Evolutionary conservation across 1,140 invertebrate species (phyloP), one percentile per base, ranked within the genome.

Genomic region (Heterodera carotae): DNA sequence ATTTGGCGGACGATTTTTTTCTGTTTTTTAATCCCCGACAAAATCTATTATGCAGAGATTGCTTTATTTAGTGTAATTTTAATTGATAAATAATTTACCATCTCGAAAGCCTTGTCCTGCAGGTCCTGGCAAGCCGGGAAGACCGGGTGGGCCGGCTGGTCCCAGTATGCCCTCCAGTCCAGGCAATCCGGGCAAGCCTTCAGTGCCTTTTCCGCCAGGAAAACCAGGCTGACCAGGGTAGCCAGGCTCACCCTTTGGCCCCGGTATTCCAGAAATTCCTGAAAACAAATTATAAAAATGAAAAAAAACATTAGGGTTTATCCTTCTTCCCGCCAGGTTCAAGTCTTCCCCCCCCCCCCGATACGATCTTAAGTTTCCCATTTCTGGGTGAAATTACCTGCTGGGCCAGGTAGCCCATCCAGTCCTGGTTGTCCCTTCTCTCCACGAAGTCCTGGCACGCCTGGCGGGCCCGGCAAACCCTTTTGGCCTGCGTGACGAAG

Each of bases 51-150:
- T n/a, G n/a, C n/a, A n/a, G n/a, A n/a, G n/a, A n/a, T n/a, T n/a
- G n/a, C n/a, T n/a, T n/a, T n/a, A n/a, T n/a, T n/a, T n/a, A n/a
- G n/a, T 6, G 36, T 39, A 6, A 39, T 39, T 39, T 39, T 39
- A 6, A 39, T 39, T 39, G 10, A 39, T 6, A 39, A 6, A 6
- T 39, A 6, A 39, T 31, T 31, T 60, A 74, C 95, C 95, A 36
- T 94, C 95, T 0, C 93, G 90, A 88, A 94, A 95, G 12, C 80
- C 68, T 7, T 48, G 84, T 68, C 72, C 77, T 53, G 68, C 80
- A 22, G 72, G 71, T n/a, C 81, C 83, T 36, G 71, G 34, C 39
- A 62, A 43, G 33, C 81, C 81, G 59, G 78, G 81, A 0, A 36
- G 68, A 1, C 80, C 80, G 25, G 80, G 36, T 3, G 68, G 69